Evolutionary conservation across 2,113 vertebrate genomes (phyloP).

Genomic region (Equus quagga): DNA sequence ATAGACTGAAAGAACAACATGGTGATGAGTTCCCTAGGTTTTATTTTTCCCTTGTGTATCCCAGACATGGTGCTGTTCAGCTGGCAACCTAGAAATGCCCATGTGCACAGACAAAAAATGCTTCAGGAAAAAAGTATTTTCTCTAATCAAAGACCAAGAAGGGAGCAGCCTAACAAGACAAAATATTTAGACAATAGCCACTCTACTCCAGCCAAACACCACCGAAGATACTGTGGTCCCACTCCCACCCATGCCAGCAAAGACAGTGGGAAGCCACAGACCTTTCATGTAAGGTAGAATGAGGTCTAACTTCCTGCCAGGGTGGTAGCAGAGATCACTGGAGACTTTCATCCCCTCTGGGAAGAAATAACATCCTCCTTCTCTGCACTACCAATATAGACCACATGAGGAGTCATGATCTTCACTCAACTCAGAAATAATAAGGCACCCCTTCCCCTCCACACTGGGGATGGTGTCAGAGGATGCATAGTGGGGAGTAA

Average conservation of each 20-base stretch:
- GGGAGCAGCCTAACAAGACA: not conserved
- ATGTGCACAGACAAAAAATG: not conserved
- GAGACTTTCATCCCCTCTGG: not conserved
- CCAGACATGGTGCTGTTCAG: not conserved
- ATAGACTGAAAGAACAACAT: not conserved
- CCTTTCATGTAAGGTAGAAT: not conserved
- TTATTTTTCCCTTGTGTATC: not conserved
- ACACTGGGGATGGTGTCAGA: not conserved
- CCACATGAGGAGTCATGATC: not conserved
- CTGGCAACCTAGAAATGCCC: not conserved
- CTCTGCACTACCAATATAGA: not conserved
- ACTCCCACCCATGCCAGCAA: not conserved
- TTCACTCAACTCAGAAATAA: not conserved
- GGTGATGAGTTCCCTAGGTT: not conserved
- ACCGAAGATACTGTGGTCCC: not conserved
- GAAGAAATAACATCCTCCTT: not conserved
- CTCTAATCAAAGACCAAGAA: not conserved
- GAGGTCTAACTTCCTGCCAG: not conserved
- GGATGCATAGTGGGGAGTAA: not conserved
- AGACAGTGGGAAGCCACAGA: not conserved
- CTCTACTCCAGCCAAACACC: not conserved
- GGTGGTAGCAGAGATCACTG: not conserved
- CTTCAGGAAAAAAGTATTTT: not conserved
- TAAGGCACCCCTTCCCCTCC: not conserved
- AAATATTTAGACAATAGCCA: not conserved